phyloP scores from a whole-genome alignment of 2,113 vertebrate species.

The Capricornis sumatraensis region DNA sequence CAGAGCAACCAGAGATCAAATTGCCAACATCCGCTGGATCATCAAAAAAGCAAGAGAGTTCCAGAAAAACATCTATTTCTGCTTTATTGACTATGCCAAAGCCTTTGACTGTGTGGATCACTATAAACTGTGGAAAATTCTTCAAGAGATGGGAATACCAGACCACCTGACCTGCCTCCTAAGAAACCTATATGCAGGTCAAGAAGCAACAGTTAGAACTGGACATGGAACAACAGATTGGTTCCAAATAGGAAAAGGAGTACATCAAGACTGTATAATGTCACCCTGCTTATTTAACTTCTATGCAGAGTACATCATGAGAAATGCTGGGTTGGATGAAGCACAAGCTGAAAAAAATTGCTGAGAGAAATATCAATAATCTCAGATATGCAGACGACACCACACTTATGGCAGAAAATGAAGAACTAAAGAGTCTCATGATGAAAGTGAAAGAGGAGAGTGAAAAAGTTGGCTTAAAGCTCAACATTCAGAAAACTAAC shows the following conservation, averaged over 20 bases:
- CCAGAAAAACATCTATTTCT: not conserved
- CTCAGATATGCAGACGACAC: not conserved
- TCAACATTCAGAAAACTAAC: not conserved
- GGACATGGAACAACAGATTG: not conserved
- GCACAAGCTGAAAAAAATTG: not conserved
- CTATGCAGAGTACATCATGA: not conserved
- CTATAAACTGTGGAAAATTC: not conserved
- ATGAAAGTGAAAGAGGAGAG: not conserved
- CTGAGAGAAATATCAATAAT: not conserved
- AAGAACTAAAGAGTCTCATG: not conserved
- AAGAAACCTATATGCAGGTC: not conserved
- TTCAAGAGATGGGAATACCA: not conserved
- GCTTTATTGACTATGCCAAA: not conserved
- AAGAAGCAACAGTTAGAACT: not conserved
- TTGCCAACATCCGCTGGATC: rapidly evolving
- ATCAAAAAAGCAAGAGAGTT: not conserved
- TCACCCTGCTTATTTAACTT: not conserved
- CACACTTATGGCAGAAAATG: not conserved
- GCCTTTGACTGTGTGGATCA: not conserved
- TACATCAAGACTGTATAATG: rapidly evolving
- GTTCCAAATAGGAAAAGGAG: not conserved
- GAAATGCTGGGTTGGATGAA: not conserved
- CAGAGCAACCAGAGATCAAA: not conserved
- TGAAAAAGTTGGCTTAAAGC: not conserved
- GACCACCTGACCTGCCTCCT: not conserved